phyloP scores from a whole-genome alignment of 2,888 invertebrate species.

The Pammene aurita region DNA sequence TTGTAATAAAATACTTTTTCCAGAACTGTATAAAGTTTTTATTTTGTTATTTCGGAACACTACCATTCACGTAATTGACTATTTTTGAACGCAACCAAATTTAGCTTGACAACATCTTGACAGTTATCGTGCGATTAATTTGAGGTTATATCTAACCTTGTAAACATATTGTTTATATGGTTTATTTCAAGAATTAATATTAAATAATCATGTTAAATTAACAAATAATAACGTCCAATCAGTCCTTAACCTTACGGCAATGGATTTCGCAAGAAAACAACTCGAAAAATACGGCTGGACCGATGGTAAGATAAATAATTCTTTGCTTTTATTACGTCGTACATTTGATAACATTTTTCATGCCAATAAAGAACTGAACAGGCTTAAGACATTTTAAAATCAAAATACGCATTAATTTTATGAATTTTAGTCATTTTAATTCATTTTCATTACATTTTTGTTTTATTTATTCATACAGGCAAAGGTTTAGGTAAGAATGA shows the following conservation, averaged over 20 bases:
- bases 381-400: too few species aligned
- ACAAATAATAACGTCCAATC: neutral
- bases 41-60: too few species aligned
- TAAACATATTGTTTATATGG: constrained; percentile 21
- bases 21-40: neutral
- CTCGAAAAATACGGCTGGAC: constrained; percentile 91
- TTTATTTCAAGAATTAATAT: neutral
- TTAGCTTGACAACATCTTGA: neutral
- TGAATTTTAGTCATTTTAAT: too few species aligned
- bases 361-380: too few species aligned
- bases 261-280: constrained; percentile 89
- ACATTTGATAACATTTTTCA: constrained; percentile 1
- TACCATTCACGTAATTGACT: too few species aligned
- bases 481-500: constrained; percentile 93
- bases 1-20: constrained; percentile 10
- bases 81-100: neutral
- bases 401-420: too few species aligned
- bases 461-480: constrained; percentile 85
- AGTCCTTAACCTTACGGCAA: constrained; percentile 49
- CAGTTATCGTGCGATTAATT: constrained; percentile 21
- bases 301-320: constrained; percentile 59
- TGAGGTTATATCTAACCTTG: constrained; percentile 32
- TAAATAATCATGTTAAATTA: constrained; percentile 10
- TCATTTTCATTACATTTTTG: too few species aligned
- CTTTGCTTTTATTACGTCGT: constrained; percentile 1